phyloP scores from a whole-genome alignment of 2,113 vertebrate genomes.

The Benitochromis conjunctus region DNA sequence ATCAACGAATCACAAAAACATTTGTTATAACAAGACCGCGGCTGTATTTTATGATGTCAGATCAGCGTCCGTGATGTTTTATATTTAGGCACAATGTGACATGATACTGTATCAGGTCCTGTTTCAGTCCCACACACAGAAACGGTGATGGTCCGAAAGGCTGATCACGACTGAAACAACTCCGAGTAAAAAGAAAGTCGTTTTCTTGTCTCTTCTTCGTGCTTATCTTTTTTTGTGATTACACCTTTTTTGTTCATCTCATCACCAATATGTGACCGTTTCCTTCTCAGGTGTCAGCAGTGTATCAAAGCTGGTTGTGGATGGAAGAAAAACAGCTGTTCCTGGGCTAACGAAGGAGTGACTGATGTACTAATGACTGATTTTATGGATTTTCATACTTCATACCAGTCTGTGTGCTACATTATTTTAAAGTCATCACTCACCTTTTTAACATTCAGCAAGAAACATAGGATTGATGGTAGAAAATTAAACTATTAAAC shows the following conservation, averaged over 20 bases:
- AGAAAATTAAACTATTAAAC: neutral
- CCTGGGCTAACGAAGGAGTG: conserved; percentile 6
- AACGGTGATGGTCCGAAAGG: no score
- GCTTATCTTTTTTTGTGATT: neutral
- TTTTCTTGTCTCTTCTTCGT: neutral
- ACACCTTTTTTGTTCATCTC: neutral
- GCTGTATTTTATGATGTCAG: no score
- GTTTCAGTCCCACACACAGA: no score
- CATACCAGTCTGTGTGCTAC: neutral
- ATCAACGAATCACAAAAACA: no score
- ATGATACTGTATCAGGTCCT: no score
- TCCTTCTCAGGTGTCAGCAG: conserved; percentile 27
- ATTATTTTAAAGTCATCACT: no score
- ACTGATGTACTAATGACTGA: neutral
- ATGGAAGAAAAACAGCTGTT: conserved; percentile 30
- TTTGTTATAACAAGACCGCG: no score
- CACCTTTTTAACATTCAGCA: neutral
- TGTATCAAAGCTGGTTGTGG: conserved; percentile 44
- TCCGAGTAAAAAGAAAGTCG: no score
- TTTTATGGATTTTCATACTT: neutral
- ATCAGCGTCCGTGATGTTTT: no score
- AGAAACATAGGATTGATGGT: neutral
- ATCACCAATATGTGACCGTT: neutral
- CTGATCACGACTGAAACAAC: no score
- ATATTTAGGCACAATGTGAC: no score